phyloP scores from a whole-genome alignment of 2,797 vertebrate species.

The Otolemur crassicaudatus region DNA sequence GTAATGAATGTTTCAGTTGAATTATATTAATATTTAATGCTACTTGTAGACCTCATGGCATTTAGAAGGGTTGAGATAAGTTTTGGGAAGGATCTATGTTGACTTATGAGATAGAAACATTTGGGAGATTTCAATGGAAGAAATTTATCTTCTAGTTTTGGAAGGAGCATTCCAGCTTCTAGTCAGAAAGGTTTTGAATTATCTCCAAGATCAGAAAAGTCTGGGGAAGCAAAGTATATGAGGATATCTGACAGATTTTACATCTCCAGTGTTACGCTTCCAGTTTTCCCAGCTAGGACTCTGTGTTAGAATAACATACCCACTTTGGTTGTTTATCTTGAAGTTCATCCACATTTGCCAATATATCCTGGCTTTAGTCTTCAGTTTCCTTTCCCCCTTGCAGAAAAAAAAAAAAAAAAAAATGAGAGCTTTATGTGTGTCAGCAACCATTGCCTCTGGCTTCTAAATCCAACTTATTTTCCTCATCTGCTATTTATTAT shows the following conservation, averaged over 20 bases:
- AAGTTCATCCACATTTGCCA: not conserved
- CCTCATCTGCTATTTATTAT: not conserved
- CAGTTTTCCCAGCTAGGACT: not conserved
- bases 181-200: not conserved
- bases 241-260: not conserved
- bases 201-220: not conserved
- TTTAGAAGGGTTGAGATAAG: not conserved
- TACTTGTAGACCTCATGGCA: not conserved
- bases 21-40: not conserved
- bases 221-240: not conserved
- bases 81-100: not conserved
- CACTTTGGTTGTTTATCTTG: not conserved
- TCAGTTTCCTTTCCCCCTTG: not conserved
- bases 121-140: not conserved
- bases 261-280: not conserved
- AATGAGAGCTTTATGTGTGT: not conserved
- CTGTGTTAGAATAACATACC: not conserved
- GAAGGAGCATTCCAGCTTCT: not conserved
- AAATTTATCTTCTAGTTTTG: not conserved
- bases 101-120: not conserved
- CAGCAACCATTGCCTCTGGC: not conserved
- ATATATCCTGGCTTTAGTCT: not conserved
- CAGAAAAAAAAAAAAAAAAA: not conserved
- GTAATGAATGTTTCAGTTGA: not conserved
- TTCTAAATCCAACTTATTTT: not conserved